Evolutionary conservation across 2,888 invertebrate genomes (phyloP).

Genomic region (Eupithecia pulchellata): DNA sequence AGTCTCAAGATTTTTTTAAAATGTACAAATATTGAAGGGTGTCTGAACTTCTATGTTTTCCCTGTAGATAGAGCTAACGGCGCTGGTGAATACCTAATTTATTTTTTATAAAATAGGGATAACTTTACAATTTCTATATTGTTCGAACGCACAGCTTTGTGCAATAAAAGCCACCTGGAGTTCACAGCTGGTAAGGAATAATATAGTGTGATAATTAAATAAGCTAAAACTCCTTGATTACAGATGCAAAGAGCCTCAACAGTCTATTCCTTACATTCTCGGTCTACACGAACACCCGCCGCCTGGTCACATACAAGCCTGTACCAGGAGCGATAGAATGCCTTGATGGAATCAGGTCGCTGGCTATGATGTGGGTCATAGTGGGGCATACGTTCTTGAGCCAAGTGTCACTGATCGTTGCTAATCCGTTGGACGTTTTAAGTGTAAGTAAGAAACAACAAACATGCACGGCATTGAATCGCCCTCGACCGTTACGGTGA

Average conservation of each 20-base stretch:
- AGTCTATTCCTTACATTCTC: constrained; percentile 60
- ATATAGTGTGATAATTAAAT: not conserved
- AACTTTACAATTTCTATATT: too few species aligned
- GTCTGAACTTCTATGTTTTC: too few species aligned
- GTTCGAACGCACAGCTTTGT: too few species aligned
- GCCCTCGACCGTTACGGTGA: too few species aligned
- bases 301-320: constrained; percentile 64
- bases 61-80: too few species aligned
- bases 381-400: constrained; percentile 67
- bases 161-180: too few species aligned
- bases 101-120: too few species aligned
- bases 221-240: constrained; percentile 23
- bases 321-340: constrained; percentile 70
- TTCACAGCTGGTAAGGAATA: too few species aligned
- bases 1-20: too few species aligned
- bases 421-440: constrained; percentile 55
- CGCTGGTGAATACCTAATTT: too few species aligned
- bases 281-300: constrained; percentile 70
- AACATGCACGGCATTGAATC: too few species aligned
- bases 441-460: constrained; percentile 59
- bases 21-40: too few species aligned
- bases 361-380: constrained; percentile 82
- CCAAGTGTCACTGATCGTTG: constrained; percentile 46
- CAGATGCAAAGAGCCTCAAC: constrained; percentile 60
- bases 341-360: constrained; percentile 74